A percentile compares a stretch with the other conserved stretches of the same genome.
These are phyloP conservation scores for Yponomeuta plumbellus DNA, from an alignment of 2,888 invertebrate genomes.

Conservation along the genomic window DNA sequence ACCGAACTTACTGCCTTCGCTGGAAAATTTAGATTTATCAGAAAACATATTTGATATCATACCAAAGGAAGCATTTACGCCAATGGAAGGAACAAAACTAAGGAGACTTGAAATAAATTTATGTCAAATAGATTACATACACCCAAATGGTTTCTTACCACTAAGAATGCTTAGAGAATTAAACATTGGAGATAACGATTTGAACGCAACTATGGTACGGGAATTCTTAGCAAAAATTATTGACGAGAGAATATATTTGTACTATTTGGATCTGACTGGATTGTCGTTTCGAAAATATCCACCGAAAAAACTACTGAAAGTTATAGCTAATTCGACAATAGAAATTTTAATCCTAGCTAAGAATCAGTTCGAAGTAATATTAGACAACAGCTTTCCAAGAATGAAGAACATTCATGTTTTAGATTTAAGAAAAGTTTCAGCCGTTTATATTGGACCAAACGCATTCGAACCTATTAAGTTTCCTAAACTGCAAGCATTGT, in stretches of 20 bases:
- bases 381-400: constrained; percentile 65
- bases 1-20: constrained; percentile 55
- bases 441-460: constrained; percentile 59
- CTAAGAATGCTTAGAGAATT: constrained; percentile 61
- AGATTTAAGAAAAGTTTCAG: constrained; percentile 72
- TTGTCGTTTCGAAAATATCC: constrained; percentile 72
- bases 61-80: constrained; percentile 53
- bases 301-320: constrained; percentile 60
- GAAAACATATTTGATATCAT: constrained; percentile 71
- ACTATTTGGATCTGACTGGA: constrained; percentile 65
- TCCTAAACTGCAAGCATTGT: constrained; percentile 68
- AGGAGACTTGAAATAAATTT: constrained; percentile 65
- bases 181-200: constrained; percentile 71
- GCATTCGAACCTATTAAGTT: constrained; percentile 64
- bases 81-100: constrained; percentile 61
- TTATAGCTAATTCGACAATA: constrained; percentile 69
- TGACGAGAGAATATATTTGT: constrained; percentile 52
- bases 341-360: constrained; percentile 61
- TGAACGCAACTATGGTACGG: constrained; percentile 59
- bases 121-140: constrained; percentile 72
- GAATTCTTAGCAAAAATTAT: constrained; percentile 53
- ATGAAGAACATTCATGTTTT: constrained; percentile 74
- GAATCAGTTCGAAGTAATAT: constrained; percentile 76
- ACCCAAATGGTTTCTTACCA: constrained; percentile 65
- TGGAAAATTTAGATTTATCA: constrained; percentile 66